Conservation (phyloP, 1,140 invertebrate species). For the Saccostrea echinata region DNA sequence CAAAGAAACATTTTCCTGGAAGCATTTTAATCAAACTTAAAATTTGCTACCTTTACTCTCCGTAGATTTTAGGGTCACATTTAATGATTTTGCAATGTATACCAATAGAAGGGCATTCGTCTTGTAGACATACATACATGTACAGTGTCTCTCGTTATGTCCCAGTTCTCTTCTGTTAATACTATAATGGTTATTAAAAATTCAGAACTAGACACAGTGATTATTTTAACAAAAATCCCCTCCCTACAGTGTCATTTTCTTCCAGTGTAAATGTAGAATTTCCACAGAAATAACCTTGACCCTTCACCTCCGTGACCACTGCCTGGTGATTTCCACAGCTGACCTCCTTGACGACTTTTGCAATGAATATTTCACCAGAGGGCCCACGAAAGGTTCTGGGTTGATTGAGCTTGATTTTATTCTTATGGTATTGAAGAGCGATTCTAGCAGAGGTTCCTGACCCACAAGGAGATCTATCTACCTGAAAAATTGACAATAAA, state of each 20-base stretch:
- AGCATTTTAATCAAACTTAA: background rate
- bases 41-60: background rate
- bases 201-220: background rate
- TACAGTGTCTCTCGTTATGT: too few relatives aligned
- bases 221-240: slow-evolving; percentile 65
- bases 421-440: slow-evolving; percentile 72
- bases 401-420: slow-evolving; percentile 67
- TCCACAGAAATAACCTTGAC: slow-evolving; percentile 74
- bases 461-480: slow-evolving; percentile 77
- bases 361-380: slow-evolving; percentile 66
- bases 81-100: too few relatives aligned
- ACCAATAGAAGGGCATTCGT: too few relatives aligned
- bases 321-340: slow-evolving; percentile 59
- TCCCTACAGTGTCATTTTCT: slow-evolving; percentile 69
- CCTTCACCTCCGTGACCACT: slow-evolving; percentile 74
- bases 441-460: slow-evolving; percentile 76
- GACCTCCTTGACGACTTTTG: slow-evolving; percentile 59
- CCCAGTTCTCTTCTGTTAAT: too few relatives aligned
- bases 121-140: too few relatives aligned
- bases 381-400: slow-evolving; percentile 68
- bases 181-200: too few relatives aligned
- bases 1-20: background rate
- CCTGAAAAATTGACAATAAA: slow-evolving; percentile 60
- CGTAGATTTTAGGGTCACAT: too few relatives aligned
- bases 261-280: slow-evolving; percentile 68